phyloP scores from a whole-genome alignment of 2,113 vertebrate genomes.

The Saccopteryx leptura region DNA sequence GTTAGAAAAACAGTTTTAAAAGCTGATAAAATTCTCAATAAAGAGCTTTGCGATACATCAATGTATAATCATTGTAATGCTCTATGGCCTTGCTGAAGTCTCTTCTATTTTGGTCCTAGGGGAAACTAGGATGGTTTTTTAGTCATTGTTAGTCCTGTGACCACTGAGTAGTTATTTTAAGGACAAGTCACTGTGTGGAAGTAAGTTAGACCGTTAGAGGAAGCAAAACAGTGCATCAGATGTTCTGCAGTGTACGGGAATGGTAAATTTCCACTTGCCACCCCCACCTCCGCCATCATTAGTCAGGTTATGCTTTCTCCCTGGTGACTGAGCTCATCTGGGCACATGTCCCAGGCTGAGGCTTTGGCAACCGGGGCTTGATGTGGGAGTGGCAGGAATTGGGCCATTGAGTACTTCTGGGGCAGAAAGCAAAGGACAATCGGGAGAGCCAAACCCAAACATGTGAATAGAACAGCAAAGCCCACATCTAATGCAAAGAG shows the following conservation, averaged over 20 bases:
- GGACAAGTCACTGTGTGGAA: background rate
- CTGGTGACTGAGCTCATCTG: slow-evolving; percentile 62
- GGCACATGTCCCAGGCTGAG: slow-evolving; percentile 61
- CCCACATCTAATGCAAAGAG: background rate
- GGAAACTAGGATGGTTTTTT: background rate
- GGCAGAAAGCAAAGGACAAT: background rate
- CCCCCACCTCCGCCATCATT: background rate
- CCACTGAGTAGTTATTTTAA: slow-evolving; percentile 13
- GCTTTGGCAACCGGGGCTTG: slow-evolving; percentile 3
- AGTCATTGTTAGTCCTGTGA: background rate
- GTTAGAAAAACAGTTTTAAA: background rate
- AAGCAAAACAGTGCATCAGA: background rate
- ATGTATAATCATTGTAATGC: background rate
- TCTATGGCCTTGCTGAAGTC: background rate
- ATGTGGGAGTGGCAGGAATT: background rate
- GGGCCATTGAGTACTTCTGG: background rate
- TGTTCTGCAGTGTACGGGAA: background rate
- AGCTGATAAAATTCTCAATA: background rate
- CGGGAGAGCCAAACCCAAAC: background rate
- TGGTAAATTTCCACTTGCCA: slow-evolving; percentile 43
- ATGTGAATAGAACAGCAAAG: background rate
- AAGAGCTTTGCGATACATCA: background rate
- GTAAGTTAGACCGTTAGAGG: background rate
- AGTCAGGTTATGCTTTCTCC: slow-evolving; percentile 42
- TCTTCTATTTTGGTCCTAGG: background rate